Evolutionary conservation across 2,797 vertebrate genomes (phyloP).

Genomic region (Ceryle rudis): DNA sequence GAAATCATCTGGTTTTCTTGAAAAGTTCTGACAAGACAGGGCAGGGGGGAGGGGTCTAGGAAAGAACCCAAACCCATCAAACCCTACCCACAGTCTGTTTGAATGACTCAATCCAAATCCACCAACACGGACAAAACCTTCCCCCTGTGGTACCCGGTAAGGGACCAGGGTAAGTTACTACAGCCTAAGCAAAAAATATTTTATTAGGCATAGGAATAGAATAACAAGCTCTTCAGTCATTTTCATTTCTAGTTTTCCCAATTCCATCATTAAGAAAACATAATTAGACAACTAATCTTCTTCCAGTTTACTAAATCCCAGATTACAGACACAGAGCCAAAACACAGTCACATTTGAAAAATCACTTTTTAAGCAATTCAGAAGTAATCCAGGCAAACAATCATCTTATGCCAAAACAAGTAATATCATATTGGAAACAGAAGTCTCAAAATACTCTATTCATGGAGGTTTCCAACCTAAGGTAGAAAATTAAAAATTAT

Average conservation of each 20-base stretch:
- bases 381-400: background rate
- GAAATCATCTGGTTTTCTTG: background rate
- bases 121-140: background rate
- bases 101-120: background rate
- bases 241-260: background rate
- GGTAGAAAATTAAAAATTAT: background rate
- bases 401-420: background rate
- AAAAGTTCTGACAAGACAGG: background rate
- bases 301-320: background rate
- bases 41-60: background rate
- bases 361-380: background rate
- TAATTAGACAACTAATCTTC: background rate
- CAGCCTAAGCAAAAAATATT: background rate
- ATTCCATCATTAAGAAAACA: conserved; percentile 5
- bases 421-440: background rate
- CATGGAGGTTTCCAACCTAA: background rate
- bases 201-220: background rate
- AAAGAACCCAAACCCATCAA: background rate
- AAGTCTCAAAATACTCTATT: background rate
- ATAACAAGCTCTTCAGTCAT: background rate
- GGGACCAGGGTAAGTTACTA: background rate
- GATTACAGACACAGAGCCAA: background rate
- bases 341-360: background rate
- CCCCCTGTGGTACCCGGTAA: background rate
- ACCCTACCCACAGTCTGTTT: background rate